Evolutionary conservation across 2,888 invertebrate genomes (phyloP).

Genomic region (Pseudeuparius sepicola): DNA sequence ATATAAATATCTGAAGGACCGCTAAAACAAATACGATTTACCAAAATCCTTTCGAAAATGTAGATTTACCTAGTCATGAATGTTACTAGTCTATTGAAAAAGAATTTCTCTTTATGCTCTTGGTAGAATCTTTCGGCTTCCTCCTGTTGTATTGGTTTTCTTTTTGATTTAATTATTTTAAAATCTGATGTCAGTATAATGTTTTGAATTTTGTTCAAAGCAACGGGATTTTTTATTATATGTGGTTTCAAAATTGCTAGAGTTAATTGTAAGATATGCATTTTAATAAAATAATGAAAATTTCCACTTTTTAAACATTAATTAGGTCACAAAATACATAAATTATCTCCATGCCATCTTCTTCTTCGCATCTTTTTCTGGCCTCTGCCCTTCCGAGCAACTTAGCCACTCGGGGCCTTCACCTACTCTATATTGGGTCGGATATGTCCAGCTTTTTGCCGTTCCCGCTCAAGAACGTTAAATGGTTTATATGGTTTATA

Average conservation of each 20-base stretch:
- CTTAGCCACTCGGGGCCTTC: too few relatives aligned
- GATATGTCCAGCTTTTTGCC: too few relatives aligned
- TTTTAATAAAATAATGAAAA: slow-evolving; percentile 23
- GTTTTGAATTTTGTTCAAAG: slow-evolving; percentile 56
- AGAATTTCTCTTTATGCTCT: slow-evolving; percentile 76
- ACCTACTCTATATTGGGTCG: too few relatives aligned
- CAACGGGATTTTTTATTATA: slow-evolving; percentile 64
- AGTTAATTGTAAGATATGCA: slow-evolving; percentile 53
- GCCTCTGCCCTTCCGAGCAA: too few relatives aligned
- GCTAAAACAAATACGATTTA: slow-evolving; percentile 41
- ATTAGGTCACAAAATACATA: too few relatives aligned
- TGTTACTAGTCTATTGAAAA: slow-evolving; percentile 68
- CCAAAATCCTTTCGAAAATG: not conserved
- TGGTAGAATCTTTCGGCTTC: slow-evolving; percentile 68
- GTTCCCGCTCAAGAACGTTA: too few relatives aligned
- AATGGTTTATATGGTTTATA: too few relatives aligned
- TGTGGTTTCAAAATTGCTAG: slow-evolving; percentile 84
- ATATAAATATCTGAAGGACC: slow-evolving; percentile 76
- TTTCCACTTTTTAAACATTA: too few relatives aligned
- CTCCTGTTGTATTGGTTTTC: slow-evolving; percentile 48
- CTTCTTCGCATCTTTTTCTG: too few relatives aligned
- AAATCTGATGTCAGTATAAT: slow-evolving; percentile 59
- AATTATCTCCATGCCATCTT: too few relatives aligned
- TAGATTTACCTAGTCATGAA: slow-evolving; percentile 65
- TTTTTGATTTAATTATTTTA: slow-evolving; percentile 59